A percentile compares a stretch with the other conserved stretches of the same genome.
phyloP scores from a whole-genome alignment of 2,888 invertebrate genomes.

The Leptinotarsa juncta region DNA sequence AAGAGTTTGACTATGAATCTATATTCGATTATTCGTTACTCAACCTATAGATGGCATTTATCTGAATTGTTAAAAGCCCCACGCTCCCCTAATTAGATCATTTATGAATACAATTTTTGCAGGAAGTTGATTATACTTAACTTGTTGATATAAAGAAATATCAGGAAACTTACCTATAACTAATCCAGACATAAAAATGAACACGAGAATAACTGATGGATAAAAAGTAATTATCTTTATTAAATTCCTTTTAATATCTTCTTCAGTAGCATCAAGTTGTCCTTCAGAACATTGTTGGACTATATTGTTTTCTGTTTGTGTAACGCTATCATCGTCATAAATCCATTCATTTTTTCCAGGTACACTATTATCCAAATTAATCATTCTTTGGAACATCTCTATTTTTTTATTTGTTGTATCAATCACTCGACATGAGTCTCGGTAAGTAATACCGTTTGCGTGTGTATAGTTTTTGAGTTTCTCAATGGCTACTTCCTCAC shows the following conservation, averaged over 20 bases:
- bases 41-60: too few species aligned
- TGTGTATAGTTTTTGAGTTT: conserved; percentile 62
- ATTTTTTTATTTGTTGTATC: conserved; percentile 28
- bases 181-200: conserved; percentile 43
- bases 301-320: conserved; percentile 38
- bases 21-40: too few species aligned
- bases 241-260: conserved; percentile 26
- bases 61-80: too few species aligned
- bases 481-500: conserved; percentile 67
- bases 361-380: conserved; percentile 52
- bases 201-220: conserved; percentile 35
- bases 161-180: conserved; percentile 41
- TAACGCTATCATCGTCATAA: conserved; percentile 58
- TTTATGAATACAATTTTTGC: too few species aligned
- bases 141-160: background rate
- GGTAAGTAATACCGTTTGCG: conserved; percentile 64
- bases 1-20: too few species aligned
- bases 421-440: conserved; percentile 19
- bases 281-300: conserved; percentile 35
- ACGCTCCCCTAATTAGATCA: too few species aligned
- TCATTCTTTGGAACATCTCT: conserved; percentile 66
- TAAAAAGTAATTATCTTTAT: conserved; percentile 41
- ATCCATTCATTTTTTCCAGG: conserved; percentile 58
- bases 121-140: too few species aligned
- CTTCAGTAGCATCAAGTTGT: background rate